Evolutionary conservation across 2,888 invertebrate species (phyloP).

Genomic region (Campoplex nolae): DNA sequence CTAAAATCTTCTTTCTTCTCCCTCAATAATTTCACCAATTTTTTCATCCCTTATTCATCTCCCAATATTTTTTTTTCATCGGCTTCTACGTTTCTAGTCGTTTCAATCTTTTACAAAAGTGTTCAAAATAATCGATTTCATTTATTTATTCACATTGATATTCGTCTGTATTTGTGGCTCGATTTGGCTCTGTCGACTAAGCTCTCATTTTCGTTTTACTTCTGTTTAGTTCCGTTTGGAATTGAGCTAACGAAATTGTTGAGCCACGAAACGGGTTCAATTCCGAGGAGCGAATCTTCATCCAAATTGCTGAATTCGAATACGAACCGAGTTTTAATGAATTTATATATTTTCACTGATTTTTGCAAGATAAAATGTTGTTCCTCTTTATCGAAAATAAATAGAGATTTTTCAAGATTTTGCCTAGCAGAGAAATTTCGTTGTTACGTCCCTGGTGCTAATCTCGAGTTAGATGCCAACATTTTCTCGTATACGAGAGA

Average conservation of each 20-base stretch:
- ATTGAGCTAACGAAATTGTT: no score
- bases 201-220: no score
- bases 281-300: no score
- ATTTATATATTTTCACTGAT: neutral
- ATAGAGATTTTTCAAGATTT: neutral
- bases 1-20: neutral
- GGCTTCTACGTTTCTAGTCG: neutral
- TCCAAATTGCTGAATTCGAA: neutral
- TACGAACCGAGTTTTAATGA: neutral
- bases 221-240: no score
- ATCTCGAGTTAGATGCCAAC: conserved; percentile 80
- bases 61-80: neutral
- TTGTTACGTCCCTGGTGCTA: conserved; percentile 77
- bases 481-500: conserved; percentile 75
- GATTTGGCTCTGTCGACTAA: no score
- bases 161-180: no score
- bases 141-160: neutral
- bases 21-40: neutral
- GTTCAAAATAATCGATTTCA: neutral
- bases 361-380: neutral
- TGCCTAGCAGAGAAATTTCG: neutral
- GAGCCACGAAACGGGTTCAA: no score
- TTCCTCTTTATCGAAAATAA: neutral
- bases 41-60: neutral
- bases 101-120: no score